phyloP scores from a whole-genome alignment of 2,888 invertebrate genomes.

The Platycheirus rosarum region DNA sequence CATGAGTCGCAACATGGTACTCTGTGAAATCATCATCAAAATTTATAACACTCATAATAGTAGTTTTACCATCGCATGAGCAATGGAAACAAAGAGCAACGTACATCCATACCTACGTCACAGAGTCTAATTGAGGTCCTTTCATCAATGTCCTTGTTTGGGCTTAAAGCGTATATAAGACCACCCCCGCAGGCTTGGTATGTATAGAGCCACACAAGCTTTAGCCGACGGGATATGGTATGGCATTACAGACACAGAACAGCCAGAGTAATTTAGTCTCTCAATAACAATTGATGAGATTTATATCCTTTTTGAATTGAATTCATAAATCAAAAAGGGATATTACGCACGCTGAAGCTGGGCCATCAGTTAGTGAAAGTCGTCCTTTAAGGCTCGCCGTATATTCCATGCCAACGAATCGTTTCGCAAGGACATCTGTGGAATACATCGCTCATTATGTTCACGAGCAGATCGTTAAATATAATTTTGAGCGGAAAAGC shows the following conservation, averaged over 20 bases:
- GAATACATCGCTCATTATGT: conserved; percentile 49
- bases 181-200: no score
- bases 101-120: no score
- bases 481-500: conserved; percentile 12
- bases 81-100: conserved; percentile 32
- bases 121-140: conserved; percentile 26
- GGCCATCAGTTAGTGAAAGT: not conserved
- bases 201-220: not conserved
- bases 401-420: conserved; percentile 9
- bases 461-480: conserved; percentile 20
- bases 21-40: conserved; percentile 1
- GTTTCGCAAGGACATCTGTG: conserved; percentile 37
- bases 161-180: not conserved
- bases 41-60: conserved; percentile 17
- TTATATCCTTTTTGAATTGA: conserved; percentile 69
- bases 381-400: not conserved
- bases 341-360: conserved; percentile 29
- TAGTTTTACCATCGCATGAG: conserved; percentile 14
- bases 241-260: not conserved
- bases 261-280: conserved; percentile 51
- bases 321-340: conserved; percentile 65
- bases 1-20: conserved; percentile 12
- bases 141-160: conserved; percentile 11
- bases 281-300: conserved; percentile 64
- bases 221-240: not conserved